Evolutionary conservation across 2,797 vertebrate genomes (phyloP).

Genomic region (Mus minutoides): DNA sequence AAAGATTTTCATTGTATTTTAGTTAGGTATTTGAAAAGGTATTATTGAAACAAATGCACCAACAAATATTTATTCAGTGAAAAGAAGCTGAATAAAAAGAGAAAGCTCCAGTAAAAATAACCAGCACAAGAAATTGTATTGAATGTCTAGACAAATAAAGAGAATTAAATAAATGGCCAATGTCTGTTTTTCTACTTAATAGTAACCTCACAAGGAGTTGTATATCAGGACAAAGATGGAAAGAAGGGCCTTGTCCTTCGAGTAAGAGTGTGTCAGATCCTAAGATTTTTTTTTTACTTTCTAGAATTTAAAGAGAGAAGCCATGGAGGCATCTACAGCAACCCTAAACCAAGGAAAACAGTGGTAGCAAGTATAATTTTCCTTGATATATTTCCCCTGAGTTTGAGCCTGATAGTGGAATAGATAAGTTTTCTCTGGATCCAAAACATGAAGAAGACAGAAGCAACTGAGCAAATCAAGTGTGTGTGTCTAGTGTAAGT

Average conservation of each 20-base stretch:
- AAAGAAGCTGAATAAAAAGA: background rate
- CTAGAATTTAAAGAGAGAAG: background rate
- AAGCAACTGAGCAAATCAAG: background rate
- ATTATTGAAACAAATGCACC: background rate
- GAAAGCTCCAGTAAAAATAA: accelerated
- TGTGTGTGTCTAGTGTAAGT: background rate
- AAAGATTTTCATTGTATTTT: background rate
- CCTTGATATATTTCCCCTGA: background rate
- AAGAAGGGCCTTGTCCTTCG: background rate
- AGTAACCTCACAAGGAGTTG: no score
- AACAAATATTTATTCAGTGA: background rate
- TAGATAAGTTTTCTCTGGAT: background rate
- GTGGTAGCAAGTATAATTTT: background rate
- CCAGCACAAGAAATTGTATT: background rate
- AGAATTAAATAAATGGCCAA: background rate
- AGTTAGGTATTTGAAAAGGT: background rate
- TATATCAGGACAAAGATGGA: background rate
- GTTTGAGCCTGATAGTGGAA: background rate
- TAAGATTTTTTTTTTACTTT: background rate
- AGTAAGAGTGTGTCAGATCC: background rate
- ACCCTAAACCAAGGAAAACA: background rate
- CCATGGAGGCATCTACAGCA: background rate
- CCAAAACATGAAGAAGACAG: background rate
- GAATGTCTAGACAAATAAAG: background rate
- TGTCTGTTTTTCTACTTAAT: background rate